Percentiles rank a stretch among this genome's conserved stretches.
These are phyloP conservation scores for Acrobasis consociella DNA, from an alignment of 2,888 invertebrate species.

Conservation along the genomic window DNA sequence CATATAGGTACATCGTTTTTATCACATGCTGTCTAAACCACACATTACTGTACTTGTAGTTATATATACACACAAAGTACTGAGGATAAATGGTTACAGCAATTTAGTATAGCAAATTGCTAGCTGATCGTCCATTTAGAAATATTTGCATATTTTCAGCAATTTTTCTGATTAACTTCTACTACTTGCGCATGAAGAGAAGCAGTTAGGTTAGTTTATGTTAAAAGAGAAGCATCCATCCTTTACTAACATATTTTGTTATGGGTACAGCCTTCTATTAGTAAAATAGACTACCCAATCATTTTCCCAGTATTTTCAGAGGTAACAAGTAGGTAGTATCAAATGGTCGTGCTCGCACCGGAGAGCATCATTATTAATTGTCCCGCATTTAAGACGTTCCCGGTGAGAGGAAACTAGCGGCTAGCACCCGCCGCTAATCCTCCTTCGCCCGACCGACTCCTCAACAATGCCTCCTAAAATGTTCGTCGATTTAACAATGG, in stretches of 20 bases:
- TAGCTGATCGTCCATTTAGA: not conserved
- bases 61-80: no score
- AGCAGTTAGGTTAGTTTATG: no score
- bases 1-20: no score
- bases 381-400: constrained; percentile 59
- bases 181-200: no score
- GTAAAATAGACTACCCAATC: not conserved
- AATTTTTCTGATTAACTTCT: no score
- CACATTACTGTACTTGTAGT: no score
- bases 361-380: constrained; percentile 67
- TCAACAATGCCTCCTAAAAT: constrained; percentile 67
- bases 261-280: no score
- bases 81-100: no score
- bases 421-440: constrained; percentile 61
- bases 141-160: not conserved
- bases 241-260: no score
- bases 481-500: constrained; percentile 75
- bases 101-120: no score
- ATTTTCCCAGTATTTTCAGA: not conserved
- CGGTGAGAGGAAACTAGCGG: constrained; percentile 59
- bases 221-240: no score
- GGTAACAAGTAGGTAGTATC: not conserved
- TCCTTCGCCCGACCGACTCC: constrained; percentile 54
- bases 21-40: no score
- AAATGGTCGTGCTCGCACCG: constrained; percentile 43